Evolutionary conservation across 2,113 vertebrate species (phyloP), one percentile per base, ranked within the genome.

Genomic region (Sturnus vulgaris): DNA sequence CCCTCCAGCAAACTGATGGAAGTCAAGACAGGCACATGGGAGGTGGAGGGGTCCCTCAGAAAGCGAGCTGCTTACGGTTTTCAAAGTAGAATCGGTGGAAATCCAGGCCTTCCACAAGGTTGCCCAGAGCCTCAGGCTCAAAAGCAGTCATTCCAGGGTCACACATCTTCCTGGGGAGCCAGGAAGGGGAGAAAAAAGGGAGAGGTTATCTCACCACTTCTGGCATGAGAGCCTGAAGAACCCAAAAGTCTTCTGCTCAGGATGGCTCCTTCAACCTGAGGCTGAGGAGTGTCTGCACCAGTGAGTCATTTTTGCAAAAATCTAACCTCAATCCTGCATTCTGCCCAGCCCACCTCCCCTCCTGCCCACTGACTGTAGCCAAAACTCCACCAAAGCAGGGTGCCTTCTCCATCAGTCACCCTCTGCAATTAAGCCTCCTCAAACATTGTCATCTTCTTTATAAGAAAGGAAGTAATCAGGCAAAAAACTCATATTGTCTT

Each of bases 81-180:
- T 99, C 99, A 97, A 99, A 99, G 97, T 99, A 99, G 98, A 99
- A 99, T 97, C 99, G 98, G 87, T 99, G 99, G 94, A 99, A 99
- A 97, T 99, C 99, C 88, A 99, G 97, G 39, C 99, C 99, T 97
- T 99, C 99, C 14, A 99, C 99, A 23, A 99, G 98, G 94, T 99
- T 99, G 28, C 99, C 99, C 96, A 99, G 97, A 57, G 99, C 99
- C 97, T 99, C 99, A 0, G 99, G 99, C 95, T 99, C 99, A 2
- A 99, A 99, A 12, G 99, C 99, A 2, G 99, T 99, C 97, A 99
- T 99, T 11, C 99, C 99, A 7, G 99, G 99, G 82, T 99, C 99
- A 27, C 99, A 99, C 99, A 99, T 99, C 92, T 99, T 99, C 97
- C 99, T 99, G 97, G 42, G 86, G 61, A 95, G 86, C 52, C 8